Conservation (phyloP, 2,888 invertebrate genomes). For the Druceiella hillmani region DNA sequence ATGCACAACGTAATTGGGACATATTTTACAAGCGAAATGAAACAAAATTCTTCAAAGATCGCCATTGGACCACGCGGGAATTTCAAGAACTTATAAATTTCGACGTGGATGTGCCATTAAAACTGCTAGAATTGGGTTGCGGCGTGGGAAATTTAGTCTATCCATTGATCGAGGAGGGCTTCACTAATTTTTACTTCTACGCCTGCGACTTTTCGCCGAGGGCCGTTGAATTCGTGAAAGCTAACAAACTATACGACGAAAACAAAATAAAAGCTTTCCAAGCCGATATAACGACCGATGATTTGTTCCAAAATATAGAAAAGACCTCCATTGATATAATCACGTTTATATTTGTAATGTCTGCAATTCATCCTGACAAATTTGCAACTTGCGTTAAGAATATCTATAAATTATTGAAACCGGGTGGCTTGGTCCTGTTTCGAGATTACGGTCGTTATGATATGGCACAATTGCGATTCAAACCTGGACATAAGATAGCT, state of each 20-base stretch:
- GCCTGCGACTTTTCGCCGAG: constrained; percentile 92
- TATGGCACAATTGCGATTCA: constrained; percentile 93
- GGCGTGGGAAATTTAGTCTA: constrained; percentile 97
- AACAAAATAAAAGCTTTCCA: constrained; percentile 71
- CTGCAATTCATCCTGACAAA: constrained; percentile 86
- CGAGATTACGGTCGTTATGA: constrained; percentile 94
- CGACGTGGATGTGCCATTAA: constrained; percentile 50
- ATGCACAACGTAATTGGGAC: constrained; percentile 92
- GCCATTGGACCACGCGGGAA: constrained; percentile 96
- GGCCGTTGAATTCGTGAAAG: constrained; percentile 81
- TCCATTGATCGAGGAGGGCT: constrained; percentile 78
- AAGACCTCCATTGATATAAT: constrained; percentile 64
- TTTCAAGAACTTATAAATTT: constrained; percentile 72
- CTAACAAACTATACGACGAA: constrained; percentile 59
- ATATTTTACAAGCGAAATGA: constrained; percentile 94
- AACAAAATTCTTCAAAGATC: constrained; percentile 88
- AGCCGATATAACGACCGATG: constrained; percentile 72
- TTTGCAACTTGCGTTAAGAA: constrained; percentile 61
- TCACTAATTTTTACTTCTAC: constrained; percentile 59
- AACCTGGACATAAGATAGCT: constrained; percentile 83
- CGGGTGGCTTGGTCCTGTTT: constrained; percentile 79
- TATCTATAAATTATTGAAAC: constrained; percentile 58
- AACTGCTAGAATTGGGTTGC: constrained; percentile 82
- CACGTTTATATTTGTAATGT: constrained; percentile 91
- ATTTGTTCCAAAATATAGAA: constrained; percentile 53